These are phyloP conservation scores for Coregonus clupeaformis DNA, from an alignment of 2,113 vertebrate genomes.

Conservation along the genomic window DNA sequence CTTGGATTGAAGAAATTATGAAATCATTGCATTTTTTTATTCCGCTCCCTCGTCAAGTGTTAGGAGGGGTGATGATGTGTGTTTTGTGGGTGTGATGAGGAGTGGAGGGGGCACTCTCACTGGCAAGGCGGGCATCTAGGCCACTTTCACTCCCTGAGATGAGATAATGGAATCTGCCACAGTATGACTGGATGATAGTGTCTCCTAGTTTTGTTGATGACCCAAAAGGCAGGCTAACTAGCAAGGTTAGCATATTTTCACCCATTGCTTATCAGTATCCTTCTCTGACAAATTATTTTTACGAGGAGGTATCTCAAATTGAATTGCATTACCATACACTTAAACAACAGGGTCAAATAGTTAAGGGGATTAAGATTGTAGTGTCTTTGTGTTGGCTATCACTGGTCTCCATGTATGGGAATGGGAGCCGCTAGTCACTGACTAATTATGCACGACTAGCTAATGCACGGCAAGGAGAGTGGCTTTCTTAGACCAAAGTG, in stretches of 20 bases:
- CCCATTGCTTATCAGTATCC: not conserved
- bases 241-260: constrained; percentile 2
- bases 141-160: not conserved
- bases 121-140: not conserved
- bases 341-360: constrained; percentile 67
- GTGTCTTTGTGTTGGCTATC: constrained; percentile 62
- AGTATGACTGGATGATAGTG: not conserved
- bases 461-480: constrained; percentile 26
- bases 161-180: not conserved
- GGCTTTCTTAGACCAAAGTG: constrained; percentile 56
- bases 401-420: constrained; percentile 57
- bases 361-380: constrained; percentile 63
- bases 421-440: constrained; percentile 51
- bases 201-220: not conserved
- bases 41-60: not conserved
- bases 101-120: not conserved
- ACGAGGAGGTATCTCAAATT: constrained; percentile 41
- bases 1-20: no score
- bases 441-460: constrained; percentile 58
- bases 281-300: not conserved
- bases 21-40: no score
- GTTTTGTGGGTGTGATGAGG: not conserved
- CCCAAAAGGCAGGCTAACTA: not conserved
- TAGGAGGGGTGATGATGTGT: constrained; percentile 9
- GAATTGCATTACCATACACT: constrained; percentile 52